Evolutionary conservation across 2,113 vertebrate species (phyloP), one percentile per base, ranked within the genome.

Genomic region (Ailurus styani): DNA sequence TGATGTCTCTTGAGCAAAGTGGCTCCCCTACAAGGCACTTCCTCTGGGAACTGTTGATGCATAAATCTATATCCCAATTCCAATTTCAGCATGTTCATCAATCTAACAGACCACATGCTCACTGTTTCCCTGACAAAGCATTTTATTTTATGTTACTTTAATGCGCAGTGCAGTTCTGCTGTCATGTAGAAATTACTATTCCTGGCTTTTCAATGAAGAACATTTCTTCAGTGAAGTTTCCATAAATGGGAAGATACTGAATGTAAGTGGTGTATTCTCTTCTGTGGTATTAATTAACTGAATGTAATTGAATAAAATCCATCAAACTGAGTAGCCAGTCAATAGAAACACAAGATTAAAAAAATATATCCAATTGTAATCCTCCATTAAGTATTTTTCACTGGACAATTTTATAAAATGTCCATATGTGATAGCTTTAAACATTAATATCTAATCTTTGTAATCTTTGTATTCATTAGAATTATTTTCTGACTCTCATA

Each of bases 31-130:
- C 4, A 77, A 96, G 68, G 52, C 17, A 60, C 0, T 0, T 88
- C 81, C 52, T 78, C 50, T 60, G 25, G n/a, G 86, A 96, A 97
- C 47, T 68, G 66, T 95, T 90, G 8, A 66, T 87, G 66, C 50
- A 40, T 73, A 96, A 96, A 94, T 91, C 87, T 78, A n/a, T 93
- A 90, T 73, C 78, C 12, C 66, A 97, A 50, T 93, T 93, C 27
- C 37, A 45, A 85, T 85, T 83, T 77, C 77, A 54, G 55, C 37
- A 47, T 54, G 20, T 52, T 97, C 47, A 70, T 95, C 55, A 34
- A 0, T 52, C 50, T 47, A 20, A 23, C 9, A n/a, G 47, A 87
- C 47, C 87, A 50, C 57, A 0, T 64, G 45, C 81, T 84, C 55
- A 34, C 29, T 0, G 27, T 93, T 93, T 42, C 85, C 64, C 34